These are phyloP conservation scores for Clitarchus hookeri DNA, from an alignment of 2,888 invertebrate genomes.

Conservation along the genomic window DNA sequence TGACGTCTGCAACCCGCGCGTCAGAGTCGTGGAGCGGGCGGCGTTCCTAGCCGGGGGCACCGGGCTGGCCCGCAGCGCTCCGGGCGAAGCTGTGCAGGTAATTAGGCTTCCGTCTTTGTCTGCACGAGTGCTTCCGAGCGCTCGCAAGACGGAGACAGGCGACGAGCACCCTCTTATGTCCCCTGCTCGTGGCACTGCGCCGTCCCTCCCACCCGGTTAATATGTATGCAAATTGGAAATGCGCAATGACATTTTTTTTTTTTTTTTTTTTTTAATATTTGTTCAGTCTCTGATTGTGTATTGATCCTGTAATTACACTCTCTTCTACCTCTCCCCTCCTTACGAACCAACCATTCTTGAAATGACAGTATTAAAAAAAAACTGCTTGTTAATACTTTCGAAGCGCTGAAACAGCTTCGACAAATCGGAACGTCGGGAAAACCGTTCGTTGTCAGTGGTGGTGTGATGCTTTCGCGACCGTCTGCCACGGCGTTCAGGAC, in stretches of 20 bases:
- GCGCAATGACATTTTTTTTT: neutral
- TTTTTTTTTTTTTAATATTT: constrained; percentile 1
- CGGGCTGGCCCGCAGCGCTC: neutral
- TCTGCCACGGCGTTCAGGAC: too few relatives aligned
- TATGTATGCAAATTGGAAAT: neutral
- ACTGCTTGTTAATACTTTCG: neutral
- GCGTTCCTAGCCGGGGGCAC: neutral
- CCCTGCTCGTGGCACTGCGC: neutral
- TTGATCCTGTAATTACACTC: neutral
- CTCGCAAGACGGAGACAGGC: neutral
- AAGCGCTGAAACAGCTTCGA: neutral
- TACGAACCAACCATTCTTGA: neutral
- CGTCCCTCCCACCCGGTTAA: neutral
- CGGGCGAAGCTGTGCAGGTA: neutral
- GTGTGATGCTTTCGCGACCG: too few relatives aligned
- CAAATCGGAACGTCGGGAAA: neutral
- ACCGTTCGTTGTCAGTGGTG: neutral
- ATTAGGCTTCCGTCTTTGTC: constrained; percentile 23
- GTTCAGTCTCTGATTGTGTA: neutral
- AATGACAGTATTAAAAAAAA: neutral
- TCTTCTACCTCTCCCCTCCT: neutral
- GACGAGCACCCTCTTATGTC: neutral
- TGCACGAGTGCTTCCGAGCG: neutral
- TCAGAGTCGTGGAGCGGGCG: neutral
- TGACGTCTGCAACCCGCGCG: neutral